A percentile compares a stretch with the other conserved stretches of the same genome.
These are phyloP conservation scores for Holacanthus passer DNA, from an alignment of 2,113 vertebrate species.

Conservation along the genomic window DNA sequence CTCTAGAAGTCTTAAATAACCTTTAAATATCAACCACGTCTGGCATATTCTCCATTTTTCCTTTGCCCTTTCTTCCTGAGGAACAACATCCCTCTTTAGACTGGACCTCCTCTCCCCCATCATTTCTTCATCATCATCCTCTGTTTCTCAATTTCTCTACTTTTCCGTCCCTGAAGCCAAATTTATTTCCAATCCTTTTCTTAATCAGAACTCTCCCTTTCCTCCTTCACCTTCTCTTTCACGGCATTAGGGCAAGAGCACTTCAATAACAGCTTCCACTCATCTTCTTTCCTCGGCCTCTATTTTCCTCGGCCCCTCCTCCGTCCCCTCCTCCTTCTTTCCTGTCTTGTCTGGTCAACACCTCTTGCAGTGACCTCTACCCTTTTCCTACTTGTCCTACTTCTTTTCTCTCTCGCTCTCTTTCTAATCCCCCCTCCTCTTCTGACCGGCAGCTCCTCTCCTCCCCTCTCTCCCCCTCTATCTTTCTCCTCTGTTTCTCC, in stretches of 20 bases:
- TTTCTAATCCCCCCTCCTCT: constrained; percentile 3
- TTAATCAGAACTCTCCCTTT: constrained; percentile 23
- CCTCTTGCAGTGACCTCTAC: constrained; percentile 24
- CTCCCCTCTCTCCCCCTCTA: neutral
- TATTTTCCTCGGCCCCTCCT: neutral
- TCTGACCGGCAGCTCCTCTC: constrained; percentile 24
- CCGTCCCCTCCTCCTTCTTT: constrained; percentile 23
- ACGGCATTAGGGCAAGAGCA: constrained; percentile 12
- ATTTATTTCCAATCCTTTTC: constrained; percentile 16
- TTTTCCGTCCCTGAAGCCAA: constrained; percentile 17
- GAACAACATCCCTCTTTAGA: neutral
- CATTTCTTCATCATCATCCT: neutral
- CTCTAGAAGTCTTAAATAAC: neutral
- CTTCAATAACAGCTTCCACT: constrained; percentile 20
- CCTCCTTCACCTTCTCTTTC: constrained; percentile 11
- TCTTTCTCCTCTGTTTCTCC: constrained; percentile 30
- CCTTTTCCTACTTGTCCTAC: constrained; percentile 17
- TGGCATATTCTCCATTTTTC: constrained; percentile 1
- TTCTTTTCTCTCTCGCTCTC: constrained; percentile 12
- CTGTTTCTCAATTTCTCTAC: constrained; percentile 8
- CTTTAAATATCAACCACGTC: constrained; percentile 26
- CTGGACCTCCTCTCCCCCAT: neutral
- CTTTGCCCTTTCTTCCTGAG: neutral
- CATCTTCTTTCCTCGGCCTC: neutral
- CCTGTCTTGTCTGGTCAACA: constrained; percentile 42